Base-by-base conservation (phyloP, 2,113 vertebrate genomes). In the Amia ocellicauda region DNA sequence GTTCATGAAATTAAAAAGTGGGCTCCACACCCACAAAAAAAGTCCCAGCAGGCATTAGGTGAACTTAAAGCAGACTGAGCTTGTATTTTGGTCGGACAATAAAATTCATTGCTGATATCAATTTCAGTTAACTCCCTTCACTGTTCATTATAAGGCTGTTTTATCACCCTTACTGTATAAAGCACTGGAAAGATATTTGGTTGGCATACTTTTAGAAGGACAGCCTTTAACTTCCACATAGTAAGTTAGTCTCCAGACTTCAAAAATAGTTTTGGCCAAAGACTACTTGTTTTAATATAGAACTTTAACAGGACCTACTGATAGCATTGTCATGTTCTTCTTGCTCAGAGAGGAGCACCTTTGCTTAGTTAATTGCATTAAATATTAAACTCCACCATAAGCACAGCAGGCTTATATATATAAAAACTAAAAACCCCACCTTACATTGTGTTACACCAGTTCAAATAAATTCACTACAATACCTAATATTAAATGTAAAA, bases 131-230 rank as follows among this genome's bases (percentile, higher is more conserved):
- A 58, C 20, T 47, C 31, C 49, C 55, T 49, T 49, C 59, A 40
- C 41, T 10, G 2, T 36, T 61, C 60, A 57, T 63, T 63, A 58
- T 11, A 36, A 36, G 1, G 31, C 31, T 78, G 53, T 42, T 57
- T 70, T 77, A 83, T 77, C 85, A 89, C 86, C 87, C 88, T 88
- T 85, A 79, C 83, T 87, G 85, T 64, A 84, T 88, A 89, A 89
- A 89, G 86, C 85, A 89, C 85, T 88, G 83, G 81, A 75, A 83
- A 62, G 56, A 73, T 82, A 86, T 85, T 86, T 86, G 85, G 85
- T 58, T 64, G 31, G 43, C 60, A 36, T 49, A 65, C 29, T 29
- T 56, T 27, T 56, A 45, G 65, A 64, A 57, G 62, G 54, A 47
- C 45, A 29, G 53, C 27, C 42, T 41, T 43, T 54, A 41, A 49